These are phyloP conservation scores for Hylaeus volcanicus DNA, from an alignment of 1,140 invertebrate genomes.

Conservation along the genomic window DNA sequence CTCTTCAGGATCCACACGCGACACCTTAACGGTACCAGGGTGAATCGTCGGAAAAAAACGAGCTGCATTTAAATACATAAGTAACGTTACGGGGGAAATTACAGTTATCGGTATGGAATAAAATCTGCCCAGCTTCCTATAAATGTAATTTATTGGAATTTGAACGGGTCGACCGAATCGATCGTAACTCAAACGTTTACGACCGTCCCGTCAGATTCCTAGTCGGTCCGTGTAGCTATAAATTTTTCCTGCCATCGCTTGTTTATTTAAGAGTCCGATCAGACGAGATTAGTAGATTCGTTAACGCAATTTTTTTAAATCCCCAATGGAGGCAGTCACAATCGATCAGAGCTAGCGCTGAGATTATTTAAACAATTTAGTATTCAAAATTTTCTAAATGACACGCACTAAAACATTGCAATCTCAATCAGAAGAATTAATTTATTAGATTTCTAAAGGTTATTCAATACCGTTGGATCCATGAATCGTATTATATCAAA, in stretches of 20 bases:
- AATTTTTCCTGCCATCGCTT: conserved; percentile 43
- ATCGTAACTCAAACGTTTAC: conserved; percentile 50
- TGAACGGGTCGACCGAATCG: conserved; percentile 44
- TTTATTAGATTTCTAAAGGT: no score
- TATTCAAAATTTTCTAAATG: no score
- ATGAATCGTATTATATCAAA: no score
- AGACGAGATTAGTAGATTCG: conserved; percentile 32
- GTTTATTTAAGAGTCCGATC: conserved; percentile 31
- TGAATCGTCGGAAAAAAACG: not conserved
- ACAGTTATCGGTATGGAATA: conserved; percentile 25
- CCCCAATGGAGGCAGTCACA: no score
- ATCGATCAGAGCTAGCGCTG: no score
- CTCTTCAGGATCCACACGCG: no score
- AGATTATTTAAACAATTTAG: no score
- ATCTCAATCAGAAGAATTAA: no score
- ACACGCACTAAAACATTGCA: no score
- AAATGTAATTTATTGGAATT: conserved; percentile 54
- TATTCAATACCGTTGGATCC: no score
- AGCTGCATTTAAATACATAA: not conserved
- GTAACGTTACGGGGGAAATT: conserved; percentile 12
- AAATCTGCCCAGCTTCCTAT: conserved; percentile 25
- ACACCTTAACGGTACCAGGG: no score
- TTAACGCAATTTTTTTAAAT: not conserved
- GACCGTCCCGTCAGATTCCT: conserved; percentile 41
- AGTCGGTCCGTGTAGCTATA: conserved; percentile 40